Evolutionary conservation across 2,113 vertebrate species (phyloP).

Genomic region (Labeo catla): DNA sequence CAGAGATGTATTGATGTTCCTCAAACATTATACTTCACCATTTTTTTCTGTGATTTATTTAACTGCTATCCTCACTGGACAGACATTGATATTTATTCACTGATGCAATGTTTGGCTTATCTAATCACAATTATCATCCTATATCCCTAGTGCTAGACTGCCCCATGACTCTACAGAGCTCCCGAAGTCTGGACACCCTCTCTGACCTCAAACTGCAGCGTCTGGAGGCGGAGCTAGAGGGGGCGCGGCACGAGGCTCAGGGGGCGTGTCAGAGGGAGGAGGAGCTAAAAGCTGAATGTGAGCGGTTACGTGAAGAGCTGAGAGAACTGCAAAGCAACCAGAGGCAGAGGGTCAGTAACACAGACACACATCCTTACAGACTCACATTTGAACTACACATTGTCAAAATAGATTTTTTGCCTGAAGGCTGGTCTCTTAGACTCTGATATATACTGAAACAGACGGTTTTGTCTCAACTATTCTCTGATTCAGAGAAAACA

Average conservation of each 20-base stretch:
- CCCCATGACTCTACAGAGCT: constrained; percentile 82
- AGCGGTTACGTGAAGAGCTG: constrained; percentile 88
- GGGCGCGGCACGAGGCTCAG: constrained; percentile 84
- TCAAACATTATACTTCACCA: too few species aligned
- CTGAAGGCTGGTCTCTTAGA: neutral
- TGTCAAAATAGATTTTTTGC: neutral
- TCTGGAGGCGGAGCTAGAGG: constrained; percentile 90
- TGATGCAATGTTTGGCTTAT: neutral
- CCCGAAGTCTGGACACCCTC: constrained; percentile 79
- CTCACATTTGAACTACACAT: neutral
- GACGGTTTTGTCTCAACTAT: neutral
- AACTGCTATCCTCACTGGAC: neutral
- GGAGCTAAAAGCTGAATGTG: constrained; percentile 87
- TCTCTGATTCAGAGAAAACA: neutral
- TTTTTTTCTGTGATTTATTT: too few species aligned
- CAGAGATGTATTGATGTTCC: too few species aligned
- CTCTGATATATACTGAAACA: neutral
- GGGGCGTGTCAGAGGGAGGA: constrained; percentile 90
- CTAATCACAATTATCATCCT: neutral
- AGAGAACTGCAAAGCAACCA: constrained; percentile 86
- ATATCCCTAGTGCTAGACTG: constrained; percentile 78
- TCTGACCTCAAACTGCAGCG: constrained; percentile 82
- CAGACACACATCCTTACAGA: neutral
- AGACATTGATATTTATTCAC: neutral
- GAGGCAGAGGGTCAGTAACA: constrained; percentile 83